These are phyloP conservation scores for Anarhynchus alexandrinus DNA, from an alignment of 2,113 vertebrate species.

Conservation along the genomic window DNA sequence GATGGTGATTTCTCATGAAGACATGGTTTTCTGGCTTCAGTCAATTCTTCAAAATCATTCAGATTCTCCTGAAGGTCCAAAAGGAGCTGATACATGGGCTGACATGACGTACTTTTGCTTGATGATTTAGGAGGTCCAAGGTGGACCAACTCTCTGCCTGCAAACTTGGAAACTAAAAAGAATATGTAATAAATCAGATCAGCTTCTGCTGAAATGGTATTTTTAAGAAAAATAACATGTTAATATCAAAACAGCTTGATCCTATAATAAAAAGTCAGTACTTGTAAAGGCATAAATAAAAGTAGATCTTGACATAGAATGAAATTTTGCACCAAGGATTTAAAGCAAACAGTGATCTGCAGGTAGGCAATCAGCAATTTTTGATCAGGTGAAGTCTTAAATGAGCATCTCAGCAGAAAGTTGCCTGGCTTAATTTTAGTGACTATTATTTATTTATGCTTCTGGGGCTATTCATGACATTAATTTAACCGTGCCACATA, in stretches of 20 bases:
- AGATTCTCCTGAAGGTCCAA: slow-evolving; percentile 58
- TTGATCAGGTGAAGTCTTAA: neutral
- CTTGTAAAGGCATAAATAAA: neutral
- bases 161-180: slow-evolving; percentile 74
- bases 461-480: neutral
- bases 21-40: neutral
- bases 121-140: slow-evolving; percentile 69
- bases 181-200: neutral
- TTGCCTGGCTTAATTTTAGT: neutral
- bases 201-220: neutral
- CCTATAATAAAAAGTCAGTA: neutral
- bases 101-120: neutral
- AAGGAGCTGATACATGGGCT: slow-evolving; percentile 64
- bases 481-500: neutral
- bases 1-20: slow-evolving; percentile 54
- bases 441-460: neutral
- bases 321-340: neutral
- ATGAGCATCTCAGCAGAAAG: neutral
- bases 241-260: neutral
- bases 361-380: neutral
- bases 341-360: neutral
- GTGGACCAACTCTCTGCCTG: slow-evolving; percentile 68
- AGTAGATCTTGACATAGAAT: neutral
- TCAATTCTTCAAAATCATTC: slow-evolving; percentile 56
- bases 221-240: neutral